A percentile compares a stretch with the other conserved stretches of the same genome.
Conservation (phyloP, 1,140 invertebrate genomes). For the Zaprionus gabonicus region DNA sequence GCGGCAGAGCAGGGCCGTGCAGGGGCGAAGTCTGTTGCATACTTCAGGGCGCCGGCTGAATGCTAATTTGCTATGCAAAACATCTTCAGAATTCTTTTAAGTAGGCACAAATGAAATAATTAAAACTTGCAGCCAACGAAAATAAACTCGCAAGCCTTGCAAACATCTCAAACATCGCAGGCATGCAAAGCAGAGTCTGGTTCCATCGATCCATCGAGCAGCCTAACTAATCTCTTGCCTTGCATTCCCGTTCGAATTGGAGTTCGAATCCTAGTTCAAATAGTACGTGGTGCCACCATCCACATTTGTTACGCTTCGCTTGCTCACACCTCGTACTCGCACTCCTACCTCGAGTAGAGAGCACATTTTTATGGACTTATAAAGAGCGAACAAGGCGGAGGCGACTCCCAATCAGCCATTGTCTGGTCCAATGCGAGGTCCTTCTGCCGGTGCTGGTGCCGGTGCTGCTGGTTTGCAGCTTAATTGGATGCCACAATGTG, state of each 20-base stretch:
- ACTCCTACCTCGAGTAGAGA: background rate
- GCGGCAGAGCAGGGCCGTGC: background rate
- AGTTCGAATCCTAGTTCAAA: background rate
- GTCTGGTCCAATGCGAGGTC: constrained; percentile 27
- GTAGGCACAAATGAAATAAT: constrained; percentile 76
- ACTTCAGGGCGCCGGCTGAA: constrained; percentile 42
- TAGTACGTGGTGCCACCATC: constrained; percentile 23
- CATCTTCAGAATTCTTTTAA: constrained; percentile 70
- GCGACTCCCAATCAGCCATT: constrained; percentile 18
- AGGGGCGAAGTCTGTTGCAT: constrained; percentile 39
- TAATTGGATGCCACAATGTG: constrained; percentile 84
- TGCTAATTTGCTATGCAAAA: constrained; percentile 83
- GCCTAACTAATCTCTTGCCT: background rate
- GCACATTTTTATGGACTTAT: constrained; percentile 29
- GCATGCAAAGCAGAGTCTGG: background rate
- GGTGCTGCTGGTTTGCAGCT: constrained; percentile 71
- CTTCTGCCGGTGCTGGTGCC: constrained; percentile 4
- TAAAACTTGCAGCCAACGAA: constrained; percentile 63
- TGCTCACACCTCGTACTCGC: constrained; percentile 6
- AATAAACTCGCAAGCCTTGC: constrained; percentile 1
- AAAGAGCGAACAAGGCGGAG: constrained; percentile 18
- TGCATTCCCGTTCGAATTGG: too few species aligned
- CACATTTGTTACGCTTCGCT: constrained; percentile 58
- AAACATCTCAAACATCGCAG: background rate
- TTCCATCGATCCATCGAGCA: background rate